Evolutionary conservation across 2,797 vertebrate genomes (phyloP), one percentile per base, ranked within the genome.

Genomic region (Oreonectes daqikongensis): DNA sequence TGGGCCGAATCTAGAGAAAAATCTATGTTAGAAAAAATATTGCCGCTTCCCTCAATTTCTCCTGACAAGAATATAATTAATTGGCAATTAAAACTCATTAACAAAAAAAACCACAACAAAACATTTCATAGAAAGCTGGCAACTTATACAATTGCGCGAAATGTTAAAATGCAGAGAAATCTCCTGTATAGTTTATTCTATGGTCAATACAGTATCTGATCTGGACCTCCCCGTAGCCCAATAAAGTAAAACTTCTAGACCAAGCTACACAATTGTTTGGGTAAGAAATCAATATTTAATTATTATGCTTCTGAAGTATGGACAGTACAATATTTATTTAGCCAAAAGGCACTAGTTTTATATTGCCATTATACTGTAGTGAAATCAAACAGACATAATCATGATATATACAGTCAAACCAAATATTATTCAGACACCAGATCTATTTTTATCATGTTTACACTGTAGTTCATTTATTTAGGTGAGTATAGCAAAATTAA

Each of bases 251-350:
- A 76, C n/a, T 6, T 63, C 46, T 72, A 69, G n/a, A 65, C 66
- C 14, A 67, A 52, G 67, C 57, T 42, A 55, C 73, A 18, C 69
- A 77, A 60, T 68, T 76, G 18, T 76, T 69, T 70, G 35, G 55
- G 20, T 35, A 46, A 38, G 42, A 83, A 84, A 82, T 74, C 72
- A 68, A 85, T 69, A 38, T 73, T 17, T 69, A 82, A 87, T 85
- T 81, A 81, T 78, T 80, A 81, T 17, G 48, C 66, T 66, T 78
- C 71, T 72, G 40, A 17, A 65, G 32, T 48, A 48, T 50, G 78
- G 71, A 83, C 69, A 69, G 42, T 38, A 38, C 32, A 40, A 48
- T 61, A 71, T 85, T 74, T 80, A 76, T 69, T 77, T 26, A 28
- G 10, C 68, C 6, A 42, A 77, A 60, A 68, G 78, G 76, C 52